Evolutionary conservation across 2,797 vertebrate genomes (phyloP).

Genomic region (Macropus fuliginosus): DNA sequence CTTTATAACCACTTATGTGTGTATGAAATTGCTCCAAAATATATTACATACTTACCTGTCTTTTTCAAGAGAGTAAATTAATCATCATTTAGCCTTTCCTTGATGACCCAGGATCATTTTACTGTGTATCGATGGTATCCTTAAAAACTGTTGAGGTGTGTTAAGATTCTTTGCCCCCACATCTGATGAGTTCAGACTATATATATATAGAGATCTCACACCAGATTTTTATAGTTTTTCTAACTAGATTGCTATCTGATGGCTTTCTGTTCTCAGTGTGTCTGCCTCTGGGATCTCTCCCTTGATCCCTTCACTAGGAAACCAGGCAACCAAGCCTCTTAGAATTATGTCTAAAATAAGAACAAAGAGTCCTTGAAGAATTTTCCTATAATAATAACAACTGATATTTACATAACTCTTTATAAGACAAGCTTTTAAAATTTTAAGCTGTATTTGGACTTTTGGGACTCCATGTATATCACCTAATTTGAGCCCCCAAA

Average conservation of each 20-base stretch:
- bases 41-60: background rate
- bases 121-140: background rate
- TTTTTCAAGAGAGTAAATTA: background rate
- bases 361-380: background rate
- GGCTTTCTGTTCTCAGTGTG: background rate
- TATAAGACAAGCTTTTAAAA: background rate
- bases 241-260: background rate
- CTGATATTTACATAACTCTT: background rate
- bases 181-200: background rate
- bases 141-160: background rate
- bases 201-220: background rate
- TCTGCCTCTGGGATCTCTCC: background rate
- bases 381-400: background rate
- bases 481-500: background rate
- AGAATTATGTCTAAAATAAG: background rate
- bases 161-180: background rate
- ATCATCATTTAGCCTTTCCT: background rate
- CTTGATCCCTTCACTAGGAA: background rate
- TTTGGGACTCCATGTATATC: background rate
- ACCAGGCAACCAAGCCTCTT: background rate
- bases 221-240: background rate
- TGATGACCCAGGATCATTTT: background rate
- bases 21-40: background rate
- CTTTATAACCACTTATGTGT: background rate
- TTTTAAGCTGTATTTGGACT: background rate